Conservation (phyloP, 2,797 vertebrate genomes). For the Oreochromis mossambicus region DNA sequence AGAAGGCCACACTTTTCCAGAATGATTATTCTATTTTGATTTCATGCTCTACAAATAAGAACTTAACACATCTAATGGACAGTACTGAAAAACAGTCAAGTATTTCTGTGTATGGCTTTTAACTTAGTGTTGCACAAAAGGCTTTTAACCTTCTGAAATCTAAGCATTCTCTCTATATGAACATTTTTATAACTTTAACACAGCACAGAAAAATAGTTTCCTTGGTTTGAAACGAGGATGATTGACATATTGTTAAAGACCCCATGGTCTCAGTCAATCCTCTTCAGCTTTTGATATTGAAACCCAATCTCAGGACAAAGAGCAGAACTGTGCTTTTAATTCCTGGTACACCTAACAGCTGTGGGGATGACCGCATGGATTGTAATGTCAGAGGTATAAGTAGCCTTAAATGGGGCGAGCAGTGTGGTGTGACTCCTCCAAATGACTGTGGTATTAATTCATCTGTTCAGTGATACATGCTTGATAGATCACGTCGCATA, state of each 20-base stretch:
- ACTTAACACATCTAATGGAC: background rate
- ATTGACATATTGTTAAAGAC: background rate
- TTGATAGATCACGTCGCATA: background rate
- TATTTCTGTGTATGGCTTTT: background rate
- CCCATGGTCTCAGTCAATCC: background rate
- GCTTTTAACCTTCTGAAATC: background rate
- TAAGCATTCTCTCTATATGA: background rate
- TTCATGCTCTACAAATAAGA: background rate
- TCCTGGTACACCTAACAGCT: constrained; percentile 48
- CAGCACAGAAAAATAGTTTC: background rate
- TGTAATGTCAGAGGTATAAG: constrained; percentile 34
- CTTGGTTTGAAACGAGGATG: background rate
- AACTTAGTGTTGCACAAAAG: background rate
- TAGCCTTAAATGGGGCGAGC: constrained; percentile 22
- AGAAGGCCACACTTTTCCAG: background rate
- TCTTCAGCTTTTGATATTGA: constrained; percentile 18
- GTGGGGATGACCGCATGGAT: constrained; percentile 27
- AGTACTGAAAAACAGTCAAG: background rate
- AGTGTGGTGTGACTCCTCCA: constrained; percentile 24
- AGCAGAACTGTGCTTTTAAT: constrained; percentile 8
- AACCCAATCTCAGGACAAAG: constrained; percentile 38
- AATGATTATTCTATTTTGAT: background rate
- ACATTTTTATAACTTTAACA: background rate
- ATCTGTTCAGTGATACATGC: background rate
- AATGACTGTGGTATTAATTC: constrained; percentile 3